Evolutionary conservation across 2,888 invertebrate species (phyloP), one percentile per base, ranked within the genome.

Genomic region (Chymomyza procnemis): DNA sequence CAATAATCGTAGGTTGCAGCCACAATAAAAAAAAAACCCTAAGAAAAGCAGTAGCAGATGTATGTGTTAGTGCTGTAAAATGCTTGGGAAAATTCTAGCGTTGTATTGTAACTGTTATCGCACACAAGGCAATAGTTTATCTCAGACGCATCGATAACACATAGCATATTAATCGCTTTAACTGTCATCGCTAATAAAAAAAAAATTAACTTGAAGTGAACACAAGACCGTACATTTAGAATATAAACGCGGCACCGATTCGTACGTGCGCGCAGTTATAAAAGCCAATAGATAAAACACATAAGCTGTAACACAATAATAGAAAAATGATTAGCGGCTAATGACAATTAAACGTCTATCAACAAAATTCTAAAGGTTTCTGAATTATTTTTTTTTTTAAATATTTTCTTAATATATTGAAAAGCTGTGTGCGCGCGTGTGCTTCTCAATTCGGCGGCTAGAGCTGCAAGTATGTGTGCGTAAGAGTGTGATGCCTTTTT

Each of bases 1-100:
- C 72, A 78, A 73, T 70, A 69, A 69, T 71, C 56, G 71, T 73
- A 68, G 73, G 66, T 79, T 72, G 69, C 66, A 70, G 61, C 12
- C 34, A 41, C 16, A 52, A 52, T 19, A 52, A 52, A 52, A 52
- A n/a, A 52, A 52, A 19, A 19, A 52, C 8, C 52, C 18, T 52
- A 12, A n/a, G 14, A 52, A n/a, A 52, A n/a, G 18, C 8, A 52
- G 19, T 3, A 52, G 52, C 18, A 52, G 19, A 52, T 52, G 19
- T 19, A 52, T 52, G 4, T 18, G 52, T 3, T 16, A 19, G 19
- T 52, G 19, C 16, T 52, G 19, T 52, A 52, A 19, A 52, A 41
- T 12, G 34, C 34, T 9, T 41, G 9, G 12, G 34, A 9, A 41
- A 41, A 12, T 9, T 12, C 34, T 12, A 41, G 34, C 2, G 34